A percentile compares a stretch with the other conserved stretches of the same genome.
Conservation (phyloP, 2,113 vertebrate species). For the Periophthalmodon schlosseri region DNA sequence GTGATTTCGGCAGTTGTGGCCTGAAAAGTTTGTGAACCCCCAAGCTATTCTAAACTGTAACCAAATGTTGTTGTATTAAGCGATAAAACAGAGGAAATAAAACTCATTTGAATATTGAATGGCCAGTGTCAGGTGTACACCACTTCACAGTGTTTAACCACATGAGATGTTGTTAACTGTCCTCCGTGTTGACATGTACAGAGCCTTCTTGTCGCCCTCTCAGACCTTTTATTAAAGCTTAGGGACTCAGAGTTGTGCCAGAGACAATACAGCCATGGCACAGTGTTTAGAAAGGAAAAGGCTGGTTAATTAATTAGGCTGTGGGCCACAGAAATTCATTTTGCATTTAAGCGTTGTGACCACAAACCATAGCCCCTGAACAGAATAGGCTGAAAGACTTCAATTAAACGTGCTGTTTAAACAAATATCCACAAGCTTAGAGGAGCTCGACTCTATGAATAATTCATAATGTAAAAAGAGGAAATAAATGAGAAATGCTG, state of each 20-base stretch:
- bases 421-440: conserved; percentile 75
- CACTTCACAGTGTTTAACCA: neutral
- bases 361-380: conserved; percentile 66
- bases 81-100: neutral
- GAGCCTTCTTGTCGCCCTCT: conserved; percentile 19
- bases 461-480: conserved; percentile 56
- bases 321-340: conserved; percentile 70
- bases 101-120: neutral
- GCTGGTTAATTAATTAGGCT: conserved; percentile 74
- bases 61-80: neutral
- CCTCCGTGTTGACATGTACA: neutral
- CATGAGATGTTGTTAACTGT: neutral
- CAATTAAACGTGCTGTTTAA: conserved; percentile 79
- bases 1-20: too few relatives aligned
- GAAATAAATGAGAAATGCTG: conserved; percentile 67
- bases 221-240: conserved; percentile 62
- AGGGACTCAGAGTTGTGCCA: conserved; percentile 31
- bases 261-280: conserved; percentile 49
- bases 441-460: conserved; percentile 60
- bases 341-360: conserved; percentile 66
- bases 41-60: neutral
- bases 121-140: neutral
- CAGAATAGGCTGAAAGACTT: conserved; percentile 71
- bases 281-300: conserved; percentile 45
- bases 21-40: too few relatives aligned